Evolutionary conservation across 2,113 vertebrate genomes (phyloP).

Genomic region (Passer montanus): DNA sequence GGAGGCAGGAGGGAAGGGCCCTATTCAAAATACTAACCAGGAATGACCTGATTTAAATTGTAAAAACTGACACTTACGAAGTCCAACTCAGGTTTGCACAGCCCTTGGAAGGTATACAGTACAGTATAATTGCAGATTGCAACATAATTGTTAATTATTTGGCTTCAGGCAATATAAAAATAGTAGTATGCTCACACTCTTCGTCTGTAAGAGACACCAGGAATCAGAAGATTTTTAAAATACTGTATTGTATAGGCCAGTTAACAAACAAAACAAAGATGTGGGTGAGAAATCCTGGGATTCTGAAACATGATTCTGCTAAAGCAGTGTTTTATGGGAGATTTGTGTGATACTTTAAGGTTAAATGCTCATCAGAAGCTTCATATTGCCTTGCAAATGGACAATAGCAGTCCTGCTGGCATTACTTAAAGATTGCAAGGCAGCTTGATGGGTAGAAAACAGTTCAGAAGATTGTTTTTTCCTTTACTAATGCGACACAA

Average conservation of each 20-base stretch:
- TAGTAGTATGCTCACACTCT: neutral
- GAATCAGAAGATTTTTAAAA: neutral
- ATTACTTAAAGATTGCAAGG: neutral
- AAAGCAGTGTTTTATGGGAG: neutral
- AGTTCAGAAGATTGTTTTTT: neutral
- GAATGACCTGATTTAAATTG: neutral
- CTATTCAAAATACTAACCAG: neutral
- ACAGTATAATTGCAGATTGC: neutral
- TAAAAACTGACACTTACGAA: neutral
- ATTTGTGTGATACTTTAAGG: neutral
- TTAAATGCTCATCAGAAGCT: neutral
- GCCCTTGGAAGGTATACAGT: neutral
- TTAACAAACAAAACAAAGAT: neutral
- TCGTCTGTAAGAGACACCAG: neutral
- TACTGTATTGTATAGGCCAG: neutral
- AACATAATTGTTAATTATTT: constrained; percentile 11
- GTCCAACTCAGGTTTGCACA: neutral
- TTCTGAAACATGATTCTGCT: neutral
- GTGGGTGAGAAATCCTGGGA: neutral
- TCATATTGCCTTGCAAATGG: neutral
- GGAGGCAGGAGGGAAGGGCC: neutral
- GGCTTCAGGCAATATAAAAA: neutral
- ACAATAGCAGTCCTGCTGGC: neutral
- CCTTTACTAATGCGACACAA: neutral
- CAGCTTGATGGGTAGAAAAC: neutral